phyloP scores from a whole-genome alignment of 2,113 vertebrate species.

The Labeo rohita region DNA sequence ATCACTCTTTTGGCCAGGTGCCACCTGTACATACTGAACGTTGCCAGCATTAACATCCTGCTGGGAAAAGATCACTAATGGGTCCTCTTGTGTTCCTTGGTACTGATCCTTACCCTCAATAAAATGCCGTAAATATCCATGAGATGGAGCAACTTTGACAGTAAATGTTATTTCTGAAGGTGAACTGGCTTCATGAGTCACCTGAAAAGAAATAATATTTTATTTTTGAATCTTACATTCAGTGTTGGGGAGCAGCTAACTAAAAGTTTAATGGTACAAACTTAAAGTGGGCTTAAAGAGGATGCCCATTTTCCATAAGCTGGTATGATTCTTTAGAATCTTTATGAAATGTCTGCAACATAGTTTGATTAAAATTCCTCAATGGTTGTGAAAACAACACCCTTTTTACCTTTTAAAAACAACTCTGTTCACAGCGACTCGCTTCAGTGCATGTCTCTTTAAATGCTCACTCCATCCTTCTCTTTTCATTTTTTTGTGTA shows the following conservation, averaged over 20 bases:
- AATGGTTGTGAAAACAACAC: too few species aligned
- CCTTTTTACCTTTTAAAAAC: too few species aligned
- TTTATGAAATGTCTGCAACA: too few species aligned
- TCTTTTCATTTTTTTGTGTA: too few species aligned
- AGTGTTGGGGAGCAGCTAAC: not conserved
- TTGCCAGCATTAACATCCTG: conserved; percentile 81
- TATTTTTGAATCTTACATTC: not conserved
- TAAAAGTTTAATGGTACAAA: not conserved
- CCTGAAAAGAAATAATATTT: conserved; percentile 71
- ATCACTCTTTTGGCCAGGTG: conserved; percentile 74
- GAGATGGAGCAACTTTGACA: conserved; percentile 72
- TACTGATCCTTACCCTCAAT: conserved; percentile 69
- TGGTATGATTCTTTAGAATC: too few species aligned
- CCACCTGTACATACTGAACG: conserved; percentile 83
- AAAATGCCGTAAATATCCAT: conserved; percentile 81
- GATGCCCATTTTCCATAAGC: too few species aligned
- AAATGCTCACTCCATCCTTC: too few species aligned
- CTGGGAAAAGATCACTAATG: conserved; percentile 81
- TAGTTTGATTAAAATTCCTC: too few species aligned
- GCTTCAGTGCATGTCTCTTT: too few species aligned
- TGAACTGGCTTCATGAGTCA: conserved; percentile 80
- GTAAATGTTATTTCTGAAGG: conserved; percentile 83
- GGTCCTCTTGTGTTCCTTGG: conserved; percentile 67
- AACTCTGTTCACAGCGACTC: too few species aligned
- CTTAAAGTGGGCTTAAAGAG: not conserved